A percentile compares a stretch with the other conserved stretches of the same genome.
Evolutionary conservation across 2,113 vertebrate species (phyloP).

Genomic region (Callaeas wilsoni): DNA sequence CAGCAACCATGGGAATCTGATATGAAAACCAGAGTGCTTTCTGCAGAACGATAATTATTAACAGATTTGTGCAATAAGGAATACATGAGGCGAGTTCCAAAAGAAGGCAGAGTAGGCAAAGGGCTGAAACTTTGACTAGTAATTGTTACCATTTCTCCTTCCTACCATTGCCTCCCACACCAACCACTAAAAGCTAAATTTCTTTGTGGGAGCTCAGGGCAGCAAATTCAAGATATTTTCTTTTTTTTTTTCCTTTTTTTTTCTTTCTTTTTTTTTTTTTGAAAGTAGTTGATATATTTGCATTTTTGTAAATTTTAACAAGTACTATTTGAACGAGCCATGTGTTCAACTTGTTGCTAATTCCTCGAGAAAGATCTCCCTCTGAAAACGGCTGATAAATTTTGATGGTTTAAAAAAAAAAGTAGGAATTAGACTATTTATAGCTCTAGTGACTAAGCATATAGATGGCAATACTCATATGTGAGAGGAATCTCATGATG

Average conservation of each 20-base stretch:
- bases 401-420: not conserved
- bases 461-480: not conserved
- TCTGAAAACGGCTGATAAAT: not conserved
- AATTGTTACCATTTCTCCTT: not conserved
- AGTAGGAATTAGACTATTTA: constrained; percentile 16
- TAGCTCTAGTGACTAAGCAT: constrained; percentile 42
- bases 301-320: not conserved
- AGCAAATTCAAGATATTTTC: not conserved
- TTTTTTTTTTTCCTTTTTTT: not conserved
- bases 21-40: not conserved
- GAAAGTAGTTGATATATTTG: not conserved
- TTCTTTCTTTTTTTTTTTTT: not conserved
- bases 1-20: constrained; percentile 15
- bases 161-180: not conserved
- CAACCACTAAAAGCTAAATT: not conserved
- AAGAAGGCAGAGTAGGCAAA: not conserved
- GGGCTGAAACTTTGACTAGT: not conserved
- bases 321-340: not conserved
- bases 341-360: not conserved
- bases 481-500: not conserved
- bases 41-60: not conserved
- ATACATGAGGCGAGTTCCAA: not conserved
- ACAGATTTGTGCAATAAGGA: not conserved
- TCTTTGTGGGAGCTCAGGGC: not conserved
- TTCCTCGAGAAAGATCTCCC: not conserved